Evolutionary conservation across 1,140 invertebrate genomes (phyloP).

Genomic region (Artemia franciscana): DNA sequence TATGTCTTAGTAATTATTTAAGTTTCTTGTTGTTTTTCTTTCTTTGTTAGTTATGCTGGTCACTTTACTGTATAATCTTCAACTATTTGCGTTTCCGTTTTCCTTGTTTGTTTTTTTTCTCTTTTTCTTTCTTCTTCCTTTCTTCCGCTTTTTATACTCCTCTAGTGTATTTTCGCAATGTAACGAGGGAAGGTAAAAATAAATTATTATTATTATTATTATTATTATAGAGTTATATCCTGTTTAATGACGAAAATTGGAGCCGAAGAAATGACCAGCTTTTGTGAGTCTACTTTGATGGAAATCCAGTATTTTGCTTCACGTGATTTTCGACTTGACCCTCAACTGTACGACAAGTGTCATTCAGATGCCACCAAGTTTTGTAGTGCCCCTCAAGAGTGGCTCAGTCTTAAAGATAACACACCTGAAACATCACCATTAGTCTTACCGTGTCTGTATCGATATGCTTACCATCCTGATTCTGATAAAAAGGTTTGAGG

Average conservation of each 20-base stretch:
- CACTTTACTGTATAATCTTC: too few relatives aligned
- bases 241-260: slow-evolving; percentile 61
- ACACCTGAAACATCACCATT: slow-evolving; percentile 46
- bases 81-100: too few relatives aligned
- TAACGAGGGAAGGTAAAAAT: too few relatives aligned
- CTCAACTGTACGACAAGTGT: slow-evolving; percentile 64
- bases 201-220: too few relatives aligned
- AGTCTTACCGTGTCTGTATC: slow-evolving; percentile 75
- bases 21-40: too few relatives aligned
- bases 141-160: too few relatives aligned
- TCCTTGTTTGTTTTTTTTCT: too few relatives aligned
- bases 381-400: slow-evolving; percentile 54
- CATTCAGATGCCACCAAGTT: slow-evolving; percentile 54
- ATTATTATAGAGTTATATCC: slow-evolving; percentile 48
- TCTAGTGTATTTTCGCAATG: too few relatives aligned
- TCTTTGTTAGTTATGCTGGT: too few relatives aligned
- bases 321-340: slow-evolving; percentile 78
- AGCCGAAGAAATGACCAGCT: slow-evolving; percentile 52
- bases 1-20: too few relatives aligned
- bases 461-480: slow-evolving; percentile 50
- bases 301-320: slow-evolving; percentile 95
- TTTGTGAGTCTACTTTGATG: slow-evolving; percentile 69
- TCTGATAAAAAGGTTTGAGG: slow-evolving; percentile 19
- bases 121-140: too few relatives aligned
- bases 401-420: slow-evolving; percentile 39